Conservation (phyloP, 2,113 vertebrate genomes). For the Laticauda colubrina region DNA sequence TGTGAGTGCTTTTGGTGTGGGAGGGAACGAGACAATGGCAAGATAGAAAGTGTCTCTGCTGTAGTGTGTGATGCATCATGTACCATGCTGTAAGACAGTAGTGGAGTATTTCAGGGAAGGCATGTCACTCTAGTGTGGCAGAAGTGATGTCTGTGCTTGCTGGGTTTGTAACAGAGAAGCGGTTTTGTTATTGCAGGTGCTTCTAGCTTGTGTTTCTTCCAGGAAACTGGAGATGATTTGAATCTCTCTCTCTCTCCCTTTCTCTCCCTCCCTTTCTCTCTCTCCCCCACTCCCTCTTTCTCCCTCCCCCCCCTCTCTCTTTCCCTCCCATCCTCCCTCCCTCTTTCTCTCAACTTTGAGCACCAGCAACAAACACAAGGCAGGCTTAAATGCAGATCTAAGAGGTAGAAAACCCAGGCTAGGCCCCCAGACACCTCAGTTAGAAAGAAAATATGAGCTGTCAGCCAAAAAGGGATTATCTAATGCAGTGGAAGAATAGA, state of each 20-base stretch:
- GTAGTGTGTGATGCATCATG: not conserved
- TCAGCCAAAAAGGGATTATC: not conserved
- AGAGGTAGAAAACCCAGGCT: not conserved
- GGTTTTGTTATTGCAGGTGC: not conserved
- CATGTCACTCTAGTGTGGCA: not conserved
- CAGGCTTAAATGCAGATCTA: not conserved
- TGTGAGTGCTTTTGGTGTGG: not conserved
- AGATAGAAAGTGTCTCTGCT: not conserved
- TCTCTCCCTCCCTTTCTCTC: no score
- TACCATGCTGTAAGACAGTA: not conserved
- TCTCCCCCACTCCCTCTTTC: no score
- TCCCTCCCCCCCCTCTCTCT: not conserved
- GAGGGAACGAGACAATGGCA: not conserved
- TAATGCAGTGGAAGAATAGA: not conserved
- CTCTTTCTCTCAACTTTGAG: not conserved
- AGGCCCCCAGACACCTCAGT: not conserved
- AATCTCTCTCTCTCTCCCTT: not conserved
- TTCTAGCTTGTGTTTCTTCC: not conserved
- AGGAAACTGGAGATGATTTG: no score
- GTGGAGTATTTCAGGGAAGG: not conserved
- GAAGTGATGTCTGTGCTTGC: not conserved
- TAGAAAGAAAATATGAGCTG: not conserved
- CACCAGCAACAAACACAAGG: not conserved
- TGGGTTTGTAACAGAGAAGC: not conserved
- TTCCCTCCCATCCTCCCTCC: no score